Evolutionary conservation across 2,888 invertebrate genomes (phyloP).

Genomic region (Tanytarsus gracilentus): DNA sequence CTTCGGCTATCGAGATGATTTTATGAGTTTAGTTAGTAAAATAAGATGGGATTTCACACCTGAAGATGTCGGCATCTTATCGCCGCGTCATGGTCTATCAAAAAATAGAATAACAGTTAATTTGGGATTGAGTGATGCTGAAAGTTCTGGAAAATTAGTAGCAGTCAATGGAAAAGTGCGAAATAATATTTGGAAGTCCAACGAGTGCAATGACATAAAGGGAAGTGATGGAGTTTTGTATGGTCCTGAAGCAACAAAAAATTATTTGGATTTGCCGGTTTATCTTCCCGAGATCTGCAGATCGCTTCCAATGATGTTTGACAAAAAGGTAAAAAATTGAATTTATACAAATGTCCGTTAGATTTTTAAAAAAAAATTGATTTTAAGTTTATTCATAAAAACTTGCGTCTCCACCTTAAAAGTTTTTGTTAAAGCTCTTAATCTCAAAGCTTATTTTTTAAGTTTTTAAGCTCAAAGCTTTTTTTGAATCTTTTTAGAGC

Average conservation of each 20-base stretch:
- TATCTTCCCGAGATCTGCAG: constrained; percentile 64
- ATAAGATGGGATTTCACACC: constrained; percentile 11
- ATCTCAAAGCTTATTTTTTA: neutral
- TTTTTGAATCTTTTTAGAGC: no score
- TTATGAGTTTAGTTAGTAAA: constrained; percentile 5
- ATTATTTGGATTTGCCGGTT: constrained; percentile 50
- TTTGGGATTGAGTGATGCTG: constrained; percentile 56
- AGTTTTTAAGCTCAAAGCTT: neutral
- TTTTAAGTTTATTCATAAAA: no score
- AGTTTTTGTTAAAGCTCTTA: no score
- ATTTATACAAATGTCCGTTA: neutral
- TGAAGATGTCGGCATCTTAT: constrained; percentile 17
- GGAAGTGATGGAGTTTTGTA: constrained; percentile 58
- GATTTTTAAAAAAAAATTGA: neutral
- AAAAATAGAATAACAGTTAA: constrained; percentile 57
- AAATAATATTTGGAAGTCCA: constrained; percentile 54
- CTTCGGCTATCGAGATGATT: neutral
- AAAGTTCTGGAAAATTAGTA: constrained; percentile 54
- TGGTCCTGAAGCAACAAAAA: constrained; percentile 30
- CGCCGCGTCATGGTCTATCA: constrained; percentile 57
- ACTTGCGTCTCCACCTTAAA: no score
- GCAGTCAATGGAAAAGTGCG: constrained; percentile 51
- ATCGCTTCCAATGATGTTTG: constrained; percentile 53
- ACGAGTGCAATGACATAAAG: constrained; percentile 60
- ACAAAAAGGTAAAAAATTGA: constrained; percentile 46